Base-by-base conservation (phyloP, 2,797 vertebrate species). In the Acrossocheilus fasciatus region DNA sequence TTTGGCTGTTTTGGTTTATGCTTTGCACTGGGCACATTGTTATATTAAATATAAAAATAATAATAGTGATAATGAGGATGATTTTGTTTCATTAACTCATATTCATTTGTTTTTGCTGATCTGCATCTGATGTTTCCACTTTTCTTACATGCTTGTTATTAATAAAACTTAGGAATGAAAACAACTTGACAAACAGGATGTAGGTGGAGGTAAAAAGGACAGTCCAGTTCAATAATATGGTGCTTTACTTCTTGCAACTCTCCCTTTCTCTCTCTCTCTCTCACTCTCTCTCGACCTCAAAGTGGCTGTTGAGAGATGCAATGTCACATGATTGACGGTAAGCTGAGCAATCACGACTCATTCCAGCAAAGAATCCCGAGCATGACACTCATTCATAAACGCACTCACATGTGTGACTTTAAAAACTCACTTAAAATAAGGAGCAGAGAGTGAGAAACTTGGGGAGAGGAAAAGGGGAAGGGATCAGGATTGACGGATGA, bases 391-490 rank as follows among this genome's bases (percentile, higher is more conserved):
- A 91, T 89, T 94, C 91, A 94, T 92, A 95, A 96, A 96, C 95
- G 96, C 90, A 92, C 91, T 93, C 94, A 96, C 4, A 91, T 95
- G 95, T 95, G 95, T 95, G 94, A 96, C 95, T 94, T 95, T 93
- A 96, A 95, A 95, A 95, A 92, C 89, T 91, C 92, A 92, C 93
- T 95, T 89, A 90, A 95, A 93, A 43, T 91, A 90, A 87, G 89
- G 89, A 83, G 59, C 23, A 62, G 79, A 84, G n/a, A 72, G 26
- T 57, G 47, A 47, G 75, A 90, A 89, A 84, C 86, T 74, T 75
- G 70, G 57, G 8, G 34, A 76, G 83, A 79, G 47, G 76, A 69
- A 26, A 52, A 64, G 80, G 8, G 26, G n/a, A 59, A 83, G 30
- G 7, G 73, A 70, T 50, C 0, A 41, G 45, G 68, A 62, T 5